Base-by-base conservation (phyloP, 2,888 invertebrate genomes). In the Pandemis corylana region DNA sequence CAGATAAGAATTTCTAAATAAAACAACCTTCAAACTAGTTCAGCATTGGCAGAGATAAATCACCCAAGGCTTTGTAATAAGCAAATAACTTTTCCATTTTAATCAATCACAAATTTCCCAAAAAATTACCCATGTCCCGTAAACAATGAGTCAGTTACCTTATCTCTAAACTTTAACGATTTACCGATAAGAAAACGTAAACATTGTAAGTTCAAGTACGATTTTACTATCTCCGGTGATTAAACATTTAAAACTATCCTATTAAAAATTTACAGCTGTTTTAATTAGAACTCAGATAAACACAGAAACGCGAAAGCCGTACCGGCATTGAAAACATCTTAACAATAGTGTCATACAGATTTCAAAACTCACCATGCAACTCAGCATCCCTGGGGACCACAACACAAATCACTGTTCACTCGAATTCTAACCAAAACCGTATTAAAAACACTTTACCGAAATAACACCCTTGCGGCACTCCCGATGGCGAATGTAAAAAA, bases 301-400 rank as follows among this genome's bases (percentile, higher is more conserved):
- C 61, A 20, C 20, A 5, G 10, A 28, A 10, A 10, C 15, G 44
- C 56, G 68, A 53, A 66, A 28, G 13, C 44, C 12, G 56, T 46
- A 63, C 51, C 42, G 51, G 66, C 65, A 51, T 51, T 72, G 56
- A 88, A 87, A 88, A 82, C 80, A 82, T 78, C 80, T 78, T 86
- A 92, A 92, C 92, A 93, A 93, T 92, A 87, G 85, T 85, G 83
- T 85, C 89, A 90, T 93, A 93, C 85, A 92, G 87, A 87, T 85
- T 87, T 85, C 86, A 87, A 91, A 90, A 88, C 94, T 93, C 87
- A 94, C 94, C 93, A 87, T 90, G 85, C 87, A 87, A 87, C 79
- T 83, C 92, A 87, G 92, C 91, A 92, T 91, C 89, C 86, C 82
- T 81, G 81, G 85, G 87, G 85, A 90, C 86, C 88, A 88, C 81